Conservation (phyloP, 2,113 vertebrate genomes). For the Pongo pygmaeus region DNA sequence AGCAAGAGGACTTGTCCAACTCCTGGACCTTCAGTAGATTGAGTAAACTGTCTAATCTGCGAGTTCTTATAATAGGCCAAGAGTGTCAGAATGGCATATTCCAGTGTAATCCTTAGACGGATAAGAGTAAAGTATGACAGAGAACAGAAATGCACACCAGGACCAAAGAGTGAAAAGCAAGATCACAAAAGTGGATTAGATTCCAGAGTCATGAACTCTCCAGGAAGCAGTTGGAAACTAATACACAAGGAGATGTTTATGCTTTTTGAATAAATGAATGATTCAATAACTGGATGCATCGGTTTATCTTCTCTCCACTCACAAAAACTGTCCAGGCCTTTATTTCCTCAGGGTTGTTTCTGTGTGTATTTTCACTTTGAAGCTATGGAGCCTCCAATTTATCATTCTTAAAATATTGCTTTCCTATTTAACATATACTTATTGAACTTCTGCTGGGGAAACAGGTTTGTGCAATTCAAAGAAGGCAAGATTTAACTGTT, state of each 20-base stretch:
- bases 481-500: neutral
- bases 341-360: neutral
- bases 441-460: neutral
- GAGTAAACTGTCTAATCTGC: neutral
- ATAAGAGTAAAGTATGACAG: neutral
- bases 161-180: neutral
- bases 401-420: neutral
- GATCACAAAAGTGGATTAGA: neutral
- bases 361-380: neutral
- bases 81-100: neutral
- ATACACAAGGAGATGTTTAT: neutral
- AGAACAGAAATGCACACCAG: neutral
- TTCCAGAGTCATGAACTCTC: neutral
- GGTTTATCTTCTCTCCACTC: neutral
- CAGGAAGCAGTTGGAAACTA: neutral
- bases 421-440: neutral
- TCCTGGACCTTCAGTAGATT: neutral
- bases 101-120: neutral
- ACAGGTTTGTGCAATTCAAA: neutral
- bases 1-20: neutral
- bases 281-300: neutral
- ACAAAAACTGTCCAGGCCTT: neutral
- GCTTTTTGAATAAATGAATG: neutral
- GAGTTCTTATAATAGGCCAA: neutral
- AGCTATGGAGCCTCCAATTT: neutral